Evolutionary conservation across 2,113 vertebrate genomes (phyloP).

Genomic region (Cheilinus undulatus): DNA sequence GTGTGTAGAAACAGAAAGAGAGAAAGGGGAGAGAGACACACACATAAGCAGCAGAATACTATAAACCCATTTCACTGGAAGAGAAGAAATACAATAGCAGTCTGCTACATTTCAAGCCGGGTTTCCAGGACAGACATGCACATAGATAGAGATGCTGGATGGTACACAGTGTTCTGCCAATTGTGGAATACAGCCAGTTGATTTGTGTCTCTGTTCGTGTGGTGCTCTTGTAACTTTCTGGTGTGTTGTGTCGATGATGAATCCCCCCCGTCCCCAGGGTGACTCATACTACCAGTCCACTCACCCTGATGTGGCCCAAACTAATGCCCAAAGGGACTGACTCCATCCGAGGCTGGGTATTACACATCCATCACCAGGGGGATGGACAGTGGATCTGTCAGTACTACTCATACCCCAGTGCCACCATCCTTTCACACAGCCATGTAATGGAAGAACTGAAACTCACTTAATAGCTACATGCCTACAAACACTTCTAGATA

Average conservation of each 20-base stretch:
- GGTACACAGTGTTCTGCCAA: constrained; percentile 43
- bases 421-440: constrained; percentile 7
- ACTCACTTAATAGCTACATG: not conserved
- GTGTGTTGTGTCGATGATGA: not conserved
- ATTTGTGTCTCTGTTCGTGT: constrained; percentile 22
- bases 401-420: constrained; percentile 19
- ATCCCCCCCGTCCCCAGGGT: not conserved
- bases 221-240: not conserved
- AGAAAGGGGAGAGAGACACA: constrained; percentile 23
- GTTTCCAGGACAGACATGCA: constrained; percentile 47
- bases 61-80: constrained; percentile 58
- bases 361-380: constrained; percentile 27
- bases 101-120: constrained; percentile 61
- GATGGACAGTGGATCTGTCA: constrained; percentile 29
- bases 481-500: not conserved
- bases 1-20: constrained; percentile 35
- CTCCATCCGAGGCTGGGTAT: constrained; percentile 32
- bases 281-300: constrained; percentile 36
- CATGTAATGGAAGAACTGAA: constrained; percentile 2
- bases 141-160: constrained; percentile 45
- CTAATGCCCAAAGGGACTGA: constrained; percentile 34
- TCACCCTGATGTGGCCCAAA: constrained; percentile 22
- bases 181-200: constrained; percentile 19
- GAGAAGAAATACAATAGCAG: constrained; percentile 62
- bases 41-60: constrained; percentile 39